Conservation (phyloP, 2,113 vertebrate genomes). For the Sinosuthora webbiana region DNA sequence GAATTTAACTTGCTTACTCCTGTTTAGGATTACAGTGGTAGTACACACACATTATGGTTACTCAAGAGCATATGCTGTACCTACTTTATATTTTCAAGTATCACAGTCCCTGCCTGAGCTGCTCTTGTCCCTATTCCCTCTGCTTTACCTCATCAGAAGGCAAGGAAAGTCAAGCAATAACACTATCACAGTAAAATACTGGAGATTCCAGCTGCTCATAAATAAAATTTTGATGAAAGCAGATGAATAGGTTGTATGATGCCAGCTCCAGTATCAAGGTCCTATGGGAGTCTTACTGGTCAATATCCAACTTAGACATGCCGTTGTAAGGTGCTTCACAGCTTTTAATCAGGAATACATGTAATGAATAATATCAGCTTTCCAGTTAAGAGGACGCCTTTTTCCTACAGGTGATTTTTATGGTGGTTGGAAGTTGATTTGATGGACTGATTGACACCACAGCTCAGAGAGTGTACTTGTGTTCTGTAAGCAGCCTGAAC, state of each 20-base stretch:
- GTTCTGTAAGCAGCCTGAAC: not conserved
- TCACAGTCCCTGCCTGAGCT: not conserved
- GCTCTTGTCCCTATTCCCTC: not conserved
- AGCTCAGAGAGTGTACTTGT: not conserved
- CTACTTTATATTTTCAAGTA: not conserved
- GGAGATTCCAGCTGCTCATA: not conserved
- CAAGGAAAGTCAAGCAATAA: not conserved
- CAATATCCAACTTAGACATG: not conserved
- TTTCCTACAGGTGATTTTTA: not conserved
- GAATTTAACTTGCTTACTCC: not conserved
- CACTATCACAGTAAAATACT: not conserved
- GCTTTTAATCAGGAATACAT: not conserved
- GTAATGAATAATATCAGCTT: not conserved
- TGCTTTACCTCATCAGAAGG: not conserved
- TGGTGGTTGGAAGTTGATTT: not conserved
- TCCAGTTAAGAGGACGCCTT: not conserved
- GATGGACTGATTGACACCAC: not conserved
- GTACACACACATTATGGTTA: not conserved
- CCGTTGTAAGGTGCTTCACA: not conserved
- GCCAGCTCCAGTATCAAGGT: not conserved
- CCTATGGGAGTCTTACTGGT: not conserved
- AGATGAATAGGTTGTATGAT: not conserved
- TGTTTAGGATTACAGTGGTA: not conserved
- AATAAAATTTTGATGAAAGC: not conserved
- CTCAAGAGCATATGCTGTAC: constrained; percentile 8